These are phyloP conservation scores for Malachius bipustulatus DNA, from an alignment of 2,888 invertebrate species.

Conservation along the genomic window DNA sequence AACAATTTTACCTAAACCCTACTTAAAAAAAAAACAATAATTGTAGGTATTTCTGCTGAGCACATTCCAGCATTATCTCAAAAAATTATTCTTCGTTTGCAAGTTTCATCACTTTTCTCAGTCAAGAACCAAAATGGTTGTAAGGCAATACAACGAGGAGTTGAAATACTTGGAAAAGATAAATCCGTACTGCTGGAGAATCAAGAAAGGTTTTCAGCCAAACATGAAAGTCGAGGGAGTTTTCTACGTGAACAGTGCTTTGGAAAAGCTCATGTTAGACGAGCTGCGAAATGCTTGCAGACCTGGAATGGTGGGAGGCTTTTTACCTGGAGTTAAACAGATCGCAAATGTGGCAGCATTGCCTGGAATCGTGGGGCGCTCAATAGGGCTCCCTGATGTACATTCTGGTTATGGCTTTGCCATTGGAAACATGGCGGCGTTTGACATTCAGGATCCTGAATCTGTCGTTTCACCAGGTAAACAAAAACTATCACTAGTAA, in stretches of 20 bases:
- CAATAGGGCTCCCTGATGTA: conserved; percentile 91
- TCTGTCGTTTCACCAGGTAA: conserved; percentile 85
- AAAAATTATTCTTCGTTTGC: no score
- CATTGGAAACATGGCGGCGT: conserved; percentile 99
- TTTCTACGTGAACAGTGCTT: conserved; percentile 85
- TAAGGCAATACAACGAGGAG: conserved; percentile 85
- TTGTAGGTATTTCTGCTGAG: no score
- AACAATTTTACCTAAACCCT: no score
- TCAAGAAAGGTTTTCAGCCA: conserved; percentile 97
- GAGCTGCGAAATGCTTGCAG: conserved; percentile 85
- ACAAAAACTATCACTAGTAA: no score
- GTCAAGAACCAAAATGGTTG: conserved; percentile 82
- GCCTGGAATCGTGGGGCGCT: conserved; percentile 89
- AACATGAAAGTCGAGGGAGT: conserved; percentile 99
- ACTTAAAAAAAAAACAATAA: no score
- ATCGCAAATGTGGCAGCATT: conserved; percentile 98
- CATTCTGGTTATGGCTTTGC: conserved; percentile 99
- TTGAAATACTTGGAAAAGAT: conserved; percentile 85
- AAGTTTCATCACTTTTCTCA: no score
- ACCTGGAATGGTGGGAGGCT: conserved; percentile 86
- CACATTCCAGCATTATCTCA: no score
- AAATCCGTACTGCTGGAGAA: conserved; percentile 74
- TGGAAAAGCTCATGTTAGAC: conserved; percentile 95
- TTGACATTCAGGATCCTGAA: conserved; percentile 83
- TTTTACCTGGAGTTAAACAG: conserved; percentile 96